Evolutionary conservation across 1,140 invertebrate genomes (phyloP).

Genomic region (Plectus sambesii): DNA sequence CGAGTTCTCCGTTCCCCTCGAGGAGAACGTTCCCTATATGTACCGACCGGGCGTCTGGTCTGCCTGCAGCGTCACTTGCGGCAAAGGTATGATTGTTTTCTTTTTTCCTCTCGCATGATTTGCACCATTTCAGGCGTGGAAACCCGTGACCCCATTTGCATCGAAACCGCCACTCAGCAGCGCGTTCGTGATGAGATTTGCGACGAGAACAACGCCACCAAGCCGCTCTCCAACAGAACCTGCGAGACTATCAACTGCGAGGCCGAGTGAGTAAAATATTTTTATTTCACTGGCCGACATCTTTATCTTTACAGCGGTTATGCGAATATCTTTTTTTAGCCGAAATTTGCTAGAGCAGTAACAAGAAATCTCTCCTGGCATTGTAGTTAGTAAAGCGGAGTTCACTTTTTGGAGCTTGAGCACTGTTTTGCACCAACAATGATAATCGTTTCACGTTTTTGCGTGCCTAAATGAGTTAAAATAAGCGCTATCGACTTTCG

Average conservation of each 20-base stretch:
- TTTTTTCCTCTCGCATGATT: slow-evolving; percentile 53
- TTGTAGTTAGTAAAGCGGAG: too few species aligned
- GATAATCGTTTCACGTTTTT: too few species aligned
- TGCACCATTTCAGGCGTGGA: slow-evolving; percentile 58
- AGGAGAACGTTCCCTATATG: slow-evolving; percentile 54
- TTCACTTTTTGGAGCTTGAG: too few species aligned
- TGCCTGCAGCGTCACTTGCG: slow-evolving; percentile 67
- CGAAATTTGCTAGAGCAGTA: too few species aligned
- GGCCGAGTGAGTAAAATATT: slow-evolving; percentile 47
- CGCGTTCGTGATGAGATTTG: slow-evolving; percentile 64
- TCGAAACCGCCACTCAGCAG: slow-evolving; percentile 52
- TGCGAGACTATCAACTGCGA: slow-evolving; percentile 68
- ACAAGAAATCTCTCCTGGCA: too few species aligned
- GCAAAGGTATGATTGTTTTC: slow-evolving; percentile 58
- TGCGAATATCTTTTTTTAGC: neutral
- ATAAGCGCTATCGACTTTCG: too few species aligned
- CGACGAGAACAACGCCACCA: slow-evolving; percentile 52
- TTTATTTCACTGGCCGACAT: slow-evolving; percentile 5
- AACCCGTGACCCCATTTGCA: slow-evolving; percentile 54
- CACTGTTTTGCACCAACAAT: too few species aligned
- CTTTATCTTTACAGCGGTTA: neutral
- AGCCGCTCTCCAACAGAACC: slow-evolving; percentile 56
- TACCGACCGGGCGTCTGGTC: slow-evolving; percentile 58
- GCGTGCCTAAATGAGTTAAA: slow-evolving; percentile 1
- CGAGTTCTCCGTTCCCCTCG: slow-evolving; percentile 75